These are phyloP conservation scores for Drosophila picticornis DNA, from an alignment of 2,888 invertebrate species.

Conservation along the genomic window DNA sequence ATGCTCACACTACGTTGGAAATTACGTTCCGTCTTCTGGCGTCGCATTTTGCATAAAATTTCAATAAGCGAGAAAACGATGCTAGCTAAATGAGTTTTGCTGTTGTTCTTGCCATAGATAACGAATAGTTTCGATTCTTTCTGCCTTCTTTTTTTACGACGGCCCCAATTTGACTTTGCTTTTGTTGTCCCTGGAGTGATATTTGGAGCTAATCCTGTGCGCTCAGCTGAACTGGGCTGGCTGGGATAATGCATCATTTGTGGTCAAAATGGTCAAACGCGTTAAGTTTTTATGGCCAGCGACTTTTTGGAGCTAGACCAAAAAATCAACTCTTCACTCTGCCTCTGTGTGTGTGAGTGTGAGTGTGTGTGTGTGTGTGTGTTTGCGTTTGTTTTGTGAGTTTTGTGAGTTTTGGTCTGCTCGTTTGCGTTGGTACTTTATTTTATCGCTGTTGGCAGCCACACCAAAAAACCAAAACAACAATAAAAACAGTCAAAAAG, in stretches of 20 bases:
- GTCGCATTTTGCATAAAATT: constrained; percentile 70
- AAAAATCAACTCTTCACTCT: constrained; percentile 49
- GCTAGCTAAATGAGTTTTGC: constrained; percentile 61
- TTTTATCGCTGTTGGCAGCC: constrained; percentile 78
- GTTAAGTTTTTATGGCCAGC: constrained; percentile 80
- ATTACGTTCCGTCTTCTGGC: constrained; percentile 36
- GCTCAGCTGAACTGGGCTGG: constrained; percentile 38
- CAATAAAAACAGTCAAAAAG: constrained; percentile 80
- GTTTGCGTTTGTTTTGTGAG: constrained; percentile 29
- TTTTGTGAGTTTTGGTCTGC: constrained; percentile 50
- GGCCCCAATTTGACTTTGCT: neutral
- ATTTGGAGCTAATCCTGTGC: constrained; percentile 68
- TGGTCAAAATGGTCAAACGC: constrained; percentile 80
- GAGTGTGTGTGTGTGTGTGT: constrained; percentile 20
- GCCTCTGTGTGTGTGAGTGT: constrained; percentile 1
- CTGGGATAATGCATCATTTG: constrained; percentile 75
- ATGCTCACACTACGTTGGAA: constrained; percentile 33
- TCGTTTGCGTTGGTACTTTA: constrained; percentile 77
- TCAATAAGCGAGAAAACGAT: constrained; percentile 60
- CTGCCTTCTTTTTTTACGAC: neutral
- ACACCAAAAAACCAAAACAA: constrained; percentile 62
- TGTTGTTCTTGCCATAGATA: constrained; percentile 48
- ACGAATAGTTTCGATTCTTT: constrained; percentile 55
- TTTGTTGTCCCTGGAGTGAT: constrained; percentile 60
- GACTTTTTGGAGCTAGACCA: constrained; percentile 79